Base-by-base conservation (phyloP, 2,797 vertebrate genomes). In the Lophotriccus pileatus region DNA sequence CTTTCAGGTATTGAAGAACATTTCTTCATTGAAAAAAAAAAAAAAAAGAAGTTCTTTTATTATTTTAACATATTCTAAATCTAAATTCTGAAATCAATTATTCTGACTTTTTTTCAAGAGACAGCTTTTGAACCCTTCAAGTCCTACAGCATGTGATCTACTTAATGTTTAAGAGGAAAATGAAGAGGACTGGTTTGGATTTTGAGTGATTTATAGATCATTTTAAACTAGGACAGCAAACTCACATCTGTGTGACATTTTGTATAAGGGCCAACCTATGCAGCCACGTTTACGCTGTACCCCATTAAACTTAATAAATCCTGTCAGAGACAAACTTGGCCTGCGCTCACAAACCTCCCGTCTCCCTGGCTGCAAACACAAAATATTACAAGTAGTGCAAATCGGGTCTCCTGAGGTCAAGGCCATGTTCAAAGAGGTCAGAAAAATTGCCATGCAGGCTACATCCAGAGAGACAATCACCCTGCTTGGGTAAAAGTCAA, bases 261-360 rank as follows among this genome's bases (percentile, higher is more conserved):
- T 93, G 68, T 64, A 5, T 18, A 84, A 52, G 32, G 21, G 79
- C 80, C 84, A 91, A 85, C n/a, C 19, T 55, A 52, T 41, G 47
- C 17, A 76, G 59, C 63, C 53, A 46, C 7, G 14, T 88, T 96
- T 93, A 86, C 44, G 62, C 13, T 85, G 28, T 74, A 49, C 21
- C 49, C 41, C 74, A 56, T 70, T 91, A 74, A 86, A 91, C 32
- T 84, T 86, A 46, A 78, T 84, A 72, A 96, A 88, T 72, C 58
- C 49, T 68, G 69, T 36, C 90, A 75, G 69, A 81, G 49, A 64
- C 58, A 90, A 90, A 90, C 56, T 78, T 88, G 85, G 66, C 62
- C 55, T 41, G 19, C 0, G 0, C 73, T 81, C 69, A 60, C 66
- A 75, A 72, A 53, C 46, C 70, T 81, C 73, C 17, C 0, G 0